Percentiles rank a stretch among this genome's conserved stretches.
These are phyloP conservation scores for Tonatia bakeri DNA, from an alignment of 2,113 vertebrate species.

Conservation along the genomic window DNA sequence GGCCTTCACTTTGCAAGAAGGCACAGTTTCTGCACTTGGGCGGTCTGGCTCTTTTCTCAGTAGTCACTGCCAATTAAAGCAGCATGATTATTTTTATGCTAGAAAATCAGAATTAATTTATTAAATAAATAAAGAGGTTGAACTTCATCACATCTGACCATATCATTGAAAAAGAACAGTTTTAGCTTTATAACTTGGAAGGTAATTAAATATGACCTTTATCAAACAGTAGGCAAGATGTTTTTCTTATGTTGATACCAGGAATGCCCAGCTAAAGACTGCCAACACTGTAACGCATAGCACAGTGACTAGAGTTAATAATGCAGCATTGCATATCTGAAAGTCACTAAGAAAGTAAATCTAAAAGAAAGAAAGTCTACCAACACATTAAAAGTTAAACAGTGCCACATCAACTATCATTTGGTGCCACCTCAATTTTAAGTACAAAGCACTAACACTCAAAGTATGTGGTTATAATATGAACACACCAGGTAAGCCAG, in stretches of 20 bases:
- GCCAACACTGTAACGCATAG: not conserved
- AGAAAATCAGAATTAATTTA: slow-evolving; percentile 24
- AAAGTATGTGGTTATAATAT: not conserved
- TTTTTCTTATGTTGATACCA: not conserved
- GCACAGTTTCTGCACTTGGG: not conserved
- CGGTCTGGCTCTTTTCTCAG: not conserved
- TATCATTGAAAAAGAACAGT: not conserved
- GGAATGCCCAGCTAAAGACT: not conserved
- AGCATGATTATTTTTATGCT: slow-evolving; percentile 19
- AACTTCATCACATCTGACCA: not conserved
- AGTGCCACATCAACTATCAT: not conserved
- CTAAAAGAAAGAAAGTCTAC: not conserved
- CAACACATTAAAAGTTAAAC: not conserved
- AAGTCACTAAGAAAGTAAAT: not conserved
- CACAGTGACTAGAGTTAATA: not conserved
- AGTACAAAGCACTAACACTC: not conserved
- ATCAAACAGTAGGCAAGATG: not conserved
- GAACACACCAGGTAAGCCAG: not conserved
- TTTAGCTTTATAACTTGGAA: slow-evolving; percentile 19
- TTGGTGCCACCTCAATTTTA: not conserved
- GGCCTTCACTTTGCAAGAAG: not conserved
- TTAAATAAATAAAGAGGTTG: slow-evolving; percentile 32
- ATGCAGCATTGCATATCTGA: not conserved
- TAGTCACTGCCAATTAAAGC: slow-evolving; percentile 42
- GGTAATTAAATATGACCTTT: not conserved